phyloP scores from a whole-genome alignment of 2,888 invertebrate species.

The Tenthredo livida region DNA sequence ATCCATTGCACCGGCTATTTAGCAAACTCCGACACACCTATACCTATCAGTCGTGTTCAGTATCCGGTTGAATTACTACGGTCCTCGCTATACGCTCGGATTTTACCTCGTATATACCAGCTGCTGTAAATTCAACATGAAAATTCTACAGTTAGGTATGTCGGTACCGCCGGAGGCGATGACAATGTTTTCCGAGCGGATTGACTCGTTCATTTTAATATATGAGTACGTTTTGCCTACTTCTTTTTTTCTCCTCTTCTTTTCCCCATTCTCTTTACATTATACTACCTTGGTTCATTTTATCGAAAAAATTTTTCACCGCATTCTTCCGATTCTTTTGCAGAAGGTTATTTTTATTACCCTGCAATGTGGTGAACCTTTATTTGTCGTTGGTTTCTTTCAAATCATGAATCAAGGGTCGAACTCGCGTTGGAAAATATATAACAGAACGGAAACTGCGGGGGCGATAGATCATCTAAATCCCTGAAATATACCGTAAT shows the following conservation, averaged over 20 bases:
- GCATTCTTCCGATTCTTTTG: neutral
- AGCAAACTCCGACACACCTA: conserved; percentile 30
- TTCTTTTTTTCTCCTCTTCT: neutral
- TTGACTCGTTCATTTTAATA: conserved; percentile 35
- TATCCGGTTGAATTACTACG: conserved; percentile 27
- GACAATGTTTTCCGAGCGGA: conserved; percentile 46
- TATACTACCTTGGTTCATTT: neutral
- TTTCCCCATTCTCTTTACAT: too few species aligned
- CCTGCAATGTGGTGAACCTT: neutral
- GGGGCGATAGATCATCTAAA: neutral
- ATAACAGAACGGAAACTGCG: conserved; percentile 13
- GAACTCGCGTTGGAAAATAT: neutral
- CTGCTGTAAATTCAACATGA: conserved; percentile 12
- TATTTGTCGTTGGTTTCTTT: neutral
- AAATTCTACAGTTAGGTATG: neutral
- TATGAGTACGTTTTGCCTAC: neutral
- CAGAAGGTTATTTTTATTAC: neutral
- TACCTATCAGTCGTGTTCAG: neutral
- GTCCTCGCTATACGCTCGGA: neutral
- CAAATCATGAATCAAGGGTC: neutral
- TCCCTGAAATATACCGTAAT: conserved; percentile 7
- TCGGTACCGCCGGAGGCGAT: conserved; percentile 12
- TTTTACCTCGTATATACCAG: conserved; percentile 11
- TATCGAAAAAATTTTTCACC: neutral
- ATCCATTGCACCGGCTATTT: conserved; percentile 37